These are phyloP conservation scores for Verasper variegatus DNA, from an alignment of 2,113 vertebrate genomes.

Conservation along the genomic window DNA sequence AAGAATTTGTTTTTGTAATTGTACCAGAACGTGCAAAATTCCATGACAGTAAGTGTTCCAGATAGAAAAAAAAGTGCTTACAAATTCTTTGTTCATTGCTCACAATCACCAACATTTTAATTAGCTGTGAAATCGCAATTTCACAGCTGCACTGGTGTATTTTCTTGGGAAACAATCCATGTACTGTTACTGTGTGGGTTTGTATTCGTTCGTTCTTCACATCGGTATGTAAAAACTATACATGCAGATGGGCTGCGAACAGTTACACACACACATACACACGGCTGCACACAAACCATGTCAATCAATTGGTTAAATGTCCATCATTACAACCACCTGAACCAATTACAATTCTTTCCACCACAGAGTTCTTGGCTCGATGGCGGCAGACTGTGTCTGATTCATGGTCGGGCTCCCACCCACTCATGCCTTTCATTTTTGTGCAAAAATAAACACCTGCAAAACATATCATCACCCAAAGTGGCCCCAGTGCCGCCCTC, in stretches of 20 bases:
- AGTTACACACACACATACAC: background rate
- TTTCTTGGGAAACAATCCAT: conserved; percentile 35
- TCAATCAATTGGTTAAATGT: conserved; percentile 3
- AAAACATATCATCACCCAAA: conserved; percentile 30
- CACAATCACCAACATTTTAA: conserved; percentile 11
- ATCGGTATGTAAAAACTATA: background rate
- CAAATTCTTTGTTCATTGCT: conserved; percentile 19
- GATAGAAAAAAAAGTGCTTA: conserved; percentile 8
- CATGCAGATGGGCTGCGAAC: conserved; percentile 1
- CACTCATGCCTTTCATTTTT: conserved; percentile 47
- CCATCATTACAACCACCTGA: conserved; percentile 31
- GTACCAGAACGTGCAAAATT: conserved; percentile 28
- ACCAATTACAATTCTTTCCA: background rate
- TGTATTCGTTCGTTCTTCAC: conserved; percentile 11
- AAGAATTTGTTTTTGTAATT: conserved; percentile 30
- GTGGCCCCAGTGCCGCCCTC: background rate
- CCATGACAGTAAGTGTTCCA: conserved; percentile 1
- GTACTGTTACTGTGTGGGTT: conserved; percentile 6
- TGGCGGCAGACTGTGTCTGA: conserved; percentile 37
- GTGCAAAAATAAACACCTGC: conserved; percentile 41
- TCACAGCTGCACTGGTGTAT: background rate
- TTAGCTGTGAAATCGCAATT: conserved; percentile 45
- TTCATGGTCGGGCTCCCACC: conserved; percentile 38
- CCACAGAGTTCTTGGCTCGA: conserved; percentile 13
- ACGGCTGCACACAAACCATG: background rate